These are phyloP conservation scores for Leistus spinibarbis DNA, from an alignment of 2,888 invertebrate genomes.

Conservation along the genomic window DNA sequence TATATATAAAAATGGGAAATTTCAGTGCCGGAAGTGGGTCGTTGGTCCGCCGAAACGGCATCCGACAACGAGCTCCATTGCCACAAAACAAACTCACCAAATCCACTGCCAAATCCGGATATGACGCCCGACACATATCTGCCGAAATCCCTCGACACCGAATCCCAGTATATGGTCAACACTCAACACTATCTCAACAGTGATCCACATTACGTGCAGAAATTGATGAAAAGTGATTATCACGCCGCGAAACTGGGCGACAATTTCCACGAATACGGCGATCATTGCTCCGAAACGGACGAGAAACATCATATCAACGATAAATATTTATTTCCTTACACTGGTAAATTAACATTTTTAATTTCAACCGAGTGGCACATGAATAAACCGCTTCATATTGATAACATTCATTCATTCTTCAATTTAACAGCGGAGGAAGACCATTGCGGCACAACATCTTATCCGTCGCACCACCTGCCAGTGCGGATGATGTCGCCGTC, in stretches of 20 bases:
- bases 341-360: slow-evolving; percentile 60
- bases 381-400: background rate
- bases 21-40: slow-evolving; percentile 56
- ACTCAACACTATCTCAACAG: slow-evolving; percentile 30
- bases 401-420: too few relatives aligned
- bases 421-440: slow-evolving; percentile 71
- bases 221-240: slow-evolving; percentile 51
- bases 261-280: slow-evolving; percentile 64
- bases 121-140: slow-evolving; percentile 69
- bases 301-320: slow-evolving; percentile 76
- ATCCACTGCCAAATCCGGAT: slow-evolving; percentile 78
- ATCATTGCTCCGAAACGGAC: slow-evolving; percentile 72
- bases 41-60: slow-evolving; percentile 81
- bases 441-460: slow-evolving; percentile 59
- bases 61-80: slow-evolving; percentile 75
- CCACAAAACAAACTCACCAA: slow-evolving; percentile 67
- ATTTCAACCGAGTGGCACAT: background rate
- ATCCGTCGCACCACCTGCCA: slow-evolving; percentile 48
- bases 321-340: slow-evolving; percentile 84
- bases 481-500: slow-evolving; percentile 54
- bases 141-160: slow-evolving; percentile 57
- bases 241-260: slow-evolving; percentile 48
- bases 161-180: slow-evolving; percentile 53
- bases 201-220: slow-evolving; percentile 39
- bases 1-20: too few relatives aligned